Conservation (phyloP, 2,888 invertebrate genomes). For the Ormyrus labotus region DNA sequence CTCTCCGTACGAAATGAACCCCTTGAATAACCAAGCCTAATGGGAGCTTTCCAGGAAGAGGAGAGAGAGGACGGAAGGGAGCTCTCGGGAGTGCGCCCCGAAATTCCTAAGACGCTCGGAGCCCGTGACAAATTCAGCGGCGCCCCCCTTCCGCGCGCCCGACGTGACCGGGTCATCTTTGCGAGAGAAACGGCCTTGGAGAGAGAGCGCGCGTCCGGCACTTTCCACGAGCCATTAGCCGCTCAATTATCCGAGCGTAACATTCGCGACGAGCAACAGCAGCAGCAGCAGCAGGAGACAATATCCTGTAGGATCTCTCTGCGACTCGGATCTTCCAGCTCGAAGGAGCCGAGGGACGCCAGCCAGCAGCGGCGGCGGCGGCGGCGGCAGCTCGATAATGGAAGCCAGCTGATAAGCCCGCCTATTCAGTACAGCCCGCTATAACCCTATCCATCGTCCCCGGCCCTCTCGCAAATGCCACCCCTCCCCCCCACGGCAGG, state of each 20-base stretch:
- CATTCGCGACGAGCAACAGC: conserved; percentile 1
- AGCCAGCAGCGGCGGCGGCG: background rate
- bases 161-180: conserved; percentile 31
- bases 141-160: too few relatives aligned
- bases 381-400: conserved; percentile 30
- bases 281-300: conserved; percentile 1
- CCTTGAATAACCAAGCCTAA: too few relatives aligned
- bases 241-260: conserved; percentile 29
- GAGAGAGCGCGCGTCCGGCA: background rate
- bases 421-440: background rate
- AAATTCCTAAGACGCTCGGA: too few relatives aligned
- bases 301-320: background rate
- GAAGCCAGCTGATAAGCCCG: conserved; percentile 36
- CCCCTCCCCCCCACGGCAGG: background rate
- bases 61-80: too few relatives aligned
- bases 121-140: too few relatives aligned
- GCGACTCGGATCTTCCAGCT: background rate
- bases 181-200: conserved; percentile 28
- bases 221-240: conserved; percentile 31
- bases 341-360: background rate
- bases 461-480: conserved; percentile 3
- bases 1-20: too few relatives aligned
- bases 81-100: too few relatives aligned
- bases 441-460: conserved; percentile 12
- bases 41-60: too few relatives aligned